Evolutionary conservation across 2,888 invertebrate species (phyloP).

Genomic region (Adineta ricciae): DNA sequence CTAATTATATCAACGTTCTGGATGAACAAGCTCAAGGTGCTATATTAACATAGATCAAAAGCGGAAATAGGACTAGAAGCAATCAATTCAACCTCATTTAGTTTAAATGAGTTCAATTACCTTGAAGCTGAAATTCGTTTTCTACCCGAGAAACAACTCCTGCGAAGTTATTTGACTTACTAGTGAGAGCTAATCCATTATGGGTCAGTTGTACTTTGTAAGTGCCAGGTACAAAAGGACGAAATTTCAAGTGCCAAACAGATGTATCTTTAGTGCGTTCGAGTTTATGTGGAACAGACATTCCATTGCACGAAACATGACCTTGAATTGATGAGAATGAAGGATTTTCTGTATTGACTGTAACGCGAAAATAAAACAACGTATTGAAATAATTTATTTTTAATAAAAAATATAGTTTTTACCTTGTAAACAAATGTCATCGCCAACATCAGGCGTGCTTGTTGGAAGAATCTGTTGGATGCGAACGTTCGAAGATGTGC

Average conservation of each 20-base stretch:
- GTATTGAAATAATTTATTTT: neutral
- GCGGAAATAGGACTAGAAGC: too few species aligned
- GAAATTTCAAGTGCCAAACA: neutral
- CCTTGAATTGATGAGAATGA: neutral
- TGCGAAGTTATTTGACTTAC: neutral
- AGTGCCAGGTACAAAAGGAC: neutral
- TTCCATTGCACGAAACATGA: neutral
- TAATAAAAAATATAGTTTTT: neutral
- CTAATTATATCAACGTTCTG: neutral
- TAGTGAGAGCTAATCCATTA: neutral
- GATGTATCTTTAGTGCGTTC: neutral
- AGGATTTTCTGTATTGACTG: neutral
- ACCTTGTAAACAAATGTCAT: neutral
- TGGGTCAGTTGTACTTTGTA: neutral
- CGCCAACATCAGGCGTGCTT: neutral
- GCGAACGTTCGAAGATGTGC: neutral
- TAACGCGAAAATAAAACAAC: neutral
- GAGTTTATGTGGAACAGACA: neutral
- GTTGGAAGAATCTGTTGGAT: neutral
- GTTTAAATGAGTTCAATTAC: too few species aligned
- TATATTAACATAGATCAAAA: too few species aligned
- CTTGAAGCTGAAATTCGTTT: too few species aligned
- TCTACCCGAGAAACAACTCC: neutral
- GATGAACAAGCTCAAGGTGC: neutral
- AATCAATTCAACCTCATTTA: too few species aligned